Conservation (phyloP, 1,140 invertebrate species). For the Euwallacea similis region DNA sequence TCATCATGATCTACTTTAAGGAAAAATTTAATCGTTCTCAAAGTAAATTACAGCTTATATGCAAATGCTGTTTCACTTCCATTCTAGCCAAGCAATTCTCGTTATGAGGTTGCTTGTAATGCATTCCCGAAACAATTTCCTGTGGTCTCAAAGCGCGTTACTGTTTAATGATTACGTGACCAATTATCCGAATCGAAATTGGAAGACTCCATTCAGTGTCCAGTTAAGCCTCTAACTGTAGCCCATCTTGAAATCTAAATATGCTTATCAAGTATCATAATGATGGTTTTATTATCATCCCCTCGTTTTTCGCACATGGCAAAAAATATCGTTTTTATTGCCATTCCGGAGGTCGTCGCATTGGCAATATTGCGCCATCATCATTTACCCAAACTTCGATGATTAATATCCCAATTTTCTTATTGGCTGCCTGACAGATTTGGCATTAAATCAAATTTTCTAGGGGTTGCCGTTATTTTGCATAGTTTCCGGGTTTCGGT, state of each 20-base stretch:
- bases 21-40: no score
- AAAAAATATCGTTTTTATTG: neutral
- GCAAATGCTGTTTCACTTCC: neutral
- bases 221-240: neutral
- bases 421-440: slow-evolving; percentile 11
- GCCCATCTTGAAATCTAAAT: neutral
- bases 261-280: no score
- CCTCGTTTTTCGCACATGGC: neutral
- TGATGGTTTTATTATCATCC: neutral
- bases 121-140: slow-evolving; percentile 17
- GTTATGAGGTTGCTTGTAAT: slow-evolving; percentile 9
- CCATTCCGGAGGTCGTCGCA: neutral
- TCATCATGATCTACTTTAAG: no score
- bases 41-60: no score
- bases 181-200: slow-evolving; percentile 14
- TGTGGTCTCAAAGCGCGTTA: slow-evolving; percentile 11
- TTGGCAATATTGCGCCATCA: neutral
- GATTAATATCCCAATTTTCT: slow-evolving; percentile 12
- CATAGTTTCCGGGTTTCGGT: neutral
- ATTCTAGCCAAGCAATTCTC: neutral
- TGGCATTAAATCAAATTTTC: slow-evolving; percentile 11
- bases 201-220: slow-evolving; percentile 4
- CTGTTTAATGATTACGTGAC: slow-evolving; percentile 11
- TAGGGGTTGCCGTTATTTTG: neutral
- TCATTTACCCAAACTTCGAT: slow-evolving; percentile 1